A percentile compares a stretch with the other conserved stretches of the same genome.
Conservation (phyloP, 2,888 invertebrate genomes). For the Drosophila anomelani region DNA sequence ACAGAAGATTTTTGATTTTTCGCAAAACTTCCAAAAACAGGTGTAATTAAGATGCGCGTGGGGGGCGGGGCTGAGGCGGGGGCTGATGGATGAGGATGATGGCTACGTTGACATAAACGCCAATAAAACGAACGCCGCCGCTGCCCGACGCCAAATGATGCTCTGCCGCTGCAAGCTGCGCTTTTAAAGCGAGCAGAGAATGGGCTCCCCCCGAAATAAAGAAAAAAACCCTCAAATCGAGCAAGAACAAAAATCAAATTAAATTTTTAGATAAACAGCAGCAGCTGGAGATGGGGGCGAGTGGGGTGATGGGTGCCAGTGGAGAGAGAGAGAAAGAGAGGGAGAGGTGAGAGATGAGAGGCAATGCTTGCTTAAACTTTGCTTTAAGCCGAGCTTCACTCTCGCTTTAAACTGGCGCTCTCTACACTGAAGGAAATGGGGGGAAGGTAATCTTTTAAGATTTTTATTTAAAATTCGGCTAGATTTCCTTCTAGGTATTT, state of each 20-base stretch:
- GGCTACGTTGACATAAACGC: slow-evolving; percentile 29
- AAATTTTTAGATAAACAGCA: slow-evolving; percentile 37
- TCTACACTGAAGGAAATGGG: slow-evolving; percentile 1
- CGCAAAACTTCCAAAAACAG: slow-evolving; percentile 27
- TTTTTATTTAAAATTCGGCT: neutral
- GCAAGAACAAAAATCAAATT: slow-evolving; percentile 45
- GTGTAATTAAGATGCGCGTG: slow-evolving; percentile 25
- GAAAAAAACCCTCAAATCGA: slow-evolving; percentile 19
- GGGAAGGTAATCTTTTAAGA: neutral
- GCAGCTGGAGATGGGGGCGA: slow-evolving; percentile 5
- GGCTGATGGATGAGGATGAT: slow-evolving; percentile 14
- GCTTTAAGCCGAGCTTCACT: slow-evolving; percentile 25
- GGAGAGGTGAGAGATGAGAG: neutral
- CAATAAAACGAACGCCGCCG: slow-evolving; percentile 44
- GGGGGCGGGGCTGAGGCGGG: neutral
- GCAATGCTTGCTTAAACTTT: slow-evolving; percentile 3
- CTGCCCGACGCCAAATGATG: slow-evolving; percentile 57
- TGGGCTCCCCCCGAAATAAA: slow-evolving; percentile 10
- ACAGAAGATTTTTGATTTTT: slow-evolving; percentile 25
- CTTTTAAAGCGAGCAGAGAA: slow-evolving; percentile 53
- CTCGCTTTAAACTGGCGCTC: slow-evolving; percentile 23
- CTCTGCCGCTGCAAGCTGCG: slow-evolving; percentile 49
- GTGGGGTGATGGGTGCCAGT: neutral
- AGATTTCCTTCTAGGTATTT: no score
- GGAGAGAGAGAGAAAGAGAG: neutral